Conservation (phyloP, 2,888 invertebrate species). For the Mantis religiosa region DNA sequence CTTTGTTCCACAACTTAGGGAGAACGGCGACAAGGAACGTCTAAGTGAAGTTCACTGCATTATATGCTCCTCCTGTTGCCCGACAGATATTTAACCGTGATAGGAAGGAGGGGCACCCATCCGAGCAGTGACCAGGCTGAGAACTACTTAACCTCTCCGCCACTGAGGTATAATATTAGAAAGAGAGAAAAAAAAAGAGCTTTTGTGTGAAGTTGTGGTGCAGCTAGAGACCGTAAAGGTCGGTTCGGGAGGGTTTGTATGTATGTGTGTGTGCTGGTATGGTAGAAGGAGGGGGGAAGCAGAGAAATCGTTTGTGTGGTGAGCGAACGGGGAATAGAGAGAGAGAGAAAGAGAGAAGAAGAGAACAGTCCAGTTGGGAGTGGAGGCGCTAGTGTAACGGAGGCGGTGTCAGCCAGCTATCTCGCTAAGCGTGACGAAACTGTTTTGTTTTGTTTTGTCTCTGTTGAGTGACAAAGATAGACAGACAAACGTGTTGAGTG, state of each 20-base stretch:
- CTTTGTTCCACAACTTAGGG: no score
- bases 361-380: not conserved
- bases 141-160: not conserved
- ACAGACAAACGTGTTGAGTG: not conserved
- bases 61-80: no score
- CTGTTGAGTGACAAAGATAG: not conserved
- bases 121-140: not conserved
- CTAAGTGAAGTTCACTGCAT: no score
- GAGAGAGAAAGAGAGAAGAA: not conserved
- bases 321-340: not conserved
- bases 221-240: not conserved
- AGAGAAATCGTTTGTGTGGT: not conserved
- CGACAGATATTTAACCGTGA: no score
- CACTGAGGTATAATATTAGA: not conserved
- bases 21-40: no score
- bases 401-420: not conserved
- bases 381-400: not conserved
- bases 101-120: not conserved
- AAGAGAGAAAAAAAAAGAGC: not conserved
- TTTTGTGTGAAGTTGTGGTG: constrained; percentile 13
- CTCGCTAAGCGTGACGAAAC: not conserved
- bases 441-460: not conserved
- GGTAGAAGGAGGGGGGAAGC: no score
- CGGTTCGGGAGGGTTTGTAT: not conserved
- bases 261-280: not conserved